A percentile compares a stretch with the other conserved stretches of the same genome.
Evolutionary conservation across 2,888 invertebrate genomes (phyloP).

Genomic region (Boloria euphrosyne): DNA sequence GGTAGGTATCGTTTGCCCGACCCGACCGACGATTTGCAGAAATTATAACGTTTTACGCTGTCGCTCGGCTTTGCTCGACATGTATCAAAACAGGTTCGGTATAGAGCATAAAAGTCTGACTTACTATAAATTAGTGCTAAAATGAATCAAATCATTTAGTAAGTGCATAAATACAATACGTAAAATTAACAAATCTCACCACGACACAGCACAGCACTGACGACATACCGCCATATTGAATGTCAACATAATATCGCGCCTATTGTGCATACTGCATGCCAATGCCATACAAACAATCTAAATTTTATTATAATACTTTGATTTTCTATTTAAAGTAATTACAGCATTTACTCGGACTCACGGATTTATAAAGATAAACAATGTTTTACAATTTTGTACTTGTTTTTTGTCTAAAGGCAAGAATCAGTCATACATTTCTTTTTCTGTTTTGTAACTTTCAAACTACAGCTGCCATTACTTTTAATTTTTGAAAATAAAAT

Average conservation of each 20-base stretch:
- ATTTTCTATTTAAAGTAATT: constrained; percentile 26
- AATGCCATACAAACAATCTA: constrained; percentile 56
- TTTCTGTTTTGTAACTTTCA: constrained; percentile 36
- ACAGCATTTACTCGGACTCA: constrained; percentile 43
- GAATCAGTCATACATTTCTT: constrained; percentile 46
- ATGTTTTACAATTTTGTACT: constrained; percentile 74
- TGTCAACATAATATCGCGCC: constrained; percentile 85
- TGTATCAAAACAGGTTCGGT: constrained; percentile 46
- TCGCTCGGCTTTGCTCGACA: constrained; percentile 40
- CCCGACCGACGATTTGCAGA: constrained; percentile 61
- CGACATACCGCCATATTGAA: constrained; percentile 98
- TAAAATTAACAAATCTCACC: constrained; percentile 87
- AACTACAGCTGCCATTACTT: constrained; percentile 11
- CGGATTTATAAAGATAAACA: constrained; percentile 49
- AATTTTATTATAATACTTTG: constrained; percentile 39
- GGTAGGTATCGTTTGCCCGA: constrained; percentile 64
- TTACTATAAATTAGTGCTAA: constrained; percentile 21
- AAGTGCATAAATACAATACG: constrained; percentile 59
- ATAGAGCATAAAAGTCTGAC: constrained; percentile 45
- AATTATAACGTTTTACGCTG: constrained; percentile 60
- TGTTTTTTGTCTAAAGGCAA: constrained; percentile 72
- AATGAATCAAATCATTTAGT: constrained; percentile 31
- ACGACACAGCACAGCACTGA: constrained; percentile 98
- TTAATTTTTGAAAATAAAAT: too few species aligned
- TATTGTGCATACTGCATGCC: too few species aligned